Conservation (phyloP, 2,888 invertebrate species). For the Papilio gigon region DNA sequence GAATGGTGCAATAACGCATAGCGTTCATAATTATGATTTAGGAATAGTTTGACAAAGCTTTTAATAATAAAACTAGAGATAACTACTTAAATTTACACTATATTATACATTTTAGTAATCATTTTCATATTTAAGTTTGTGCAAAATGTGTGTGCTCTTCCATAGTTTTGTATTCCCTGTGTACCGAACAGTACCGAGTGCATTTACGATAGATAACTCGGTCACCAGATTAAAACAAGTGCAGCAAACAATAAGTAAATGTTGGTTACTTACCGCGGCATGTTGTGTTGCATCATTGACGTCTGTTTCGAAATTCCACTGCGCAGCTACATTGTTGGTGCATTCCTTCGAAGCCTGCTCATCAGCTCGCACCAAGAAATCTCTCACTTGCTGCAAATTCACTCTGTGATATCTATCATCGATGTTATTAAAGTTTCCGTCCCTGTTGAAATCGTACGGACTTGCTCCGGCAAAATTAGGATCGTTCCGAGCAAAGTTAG, state of each 20-base stretch:
- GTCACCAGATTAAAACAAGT: conserved; percentile 17
- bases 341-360: conserved; percentile 90
- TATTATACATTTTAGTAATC: no score
- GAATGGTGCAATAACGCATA: neutral
- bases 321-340: conserved; percentile 92
- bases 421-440: conserved; percentile 63
- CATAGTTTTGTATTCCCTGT: neutral
- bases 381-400: conserved; percentile 76
- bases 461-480: conserved; percentile 73
- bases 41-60: neutral
- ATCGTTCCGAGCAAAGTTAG: conserved; percentile 77
- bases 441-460: conserved; percentile 73
- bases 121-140: no score
- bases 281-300: conserved; percentile 91
- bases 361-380: conserved; percentile 87
- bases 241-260: conserved; percentile 37
- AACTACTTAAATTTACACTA: no score
- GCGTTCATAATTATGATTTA: neutral
- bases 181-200: neutral
- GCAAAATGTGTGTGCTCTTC: no score
- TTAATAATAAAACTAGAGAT: no score
- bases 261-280: conserved; percentile 87
- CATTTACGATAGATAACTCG: neutral
- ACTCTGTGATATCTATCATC: conserved; percentile 74
- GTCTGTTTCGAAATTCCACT: conserved; percentile 95